A percentile compares a stretch with the other conserved stretches of the same genome.
phyloP scores from a whole-genome alignment of 1,140 invertebrate genomes.

The Telenomus remus region DNA sequence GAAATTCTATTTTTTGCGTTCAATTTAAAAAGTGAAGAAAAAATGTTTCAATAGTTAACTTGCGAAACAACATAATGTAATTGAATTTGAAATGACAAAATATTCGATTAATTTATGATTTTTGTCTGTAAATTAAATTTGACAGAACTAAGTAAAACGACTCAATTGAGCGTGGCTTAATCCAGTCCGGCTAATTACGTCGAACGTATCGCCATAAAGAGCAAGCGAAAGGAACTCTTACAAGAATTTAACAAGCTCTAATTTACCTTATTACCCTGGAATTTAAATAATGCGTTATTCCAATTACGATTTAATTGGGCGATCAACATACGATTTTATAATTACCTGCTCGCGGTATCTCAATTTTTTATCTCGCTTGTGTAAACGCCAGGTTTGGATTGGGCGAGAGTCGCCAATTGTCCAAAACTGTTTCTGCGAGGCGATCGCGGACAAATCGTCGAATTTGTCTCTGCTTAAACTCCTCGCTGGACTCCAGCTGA shows the following conservation, averaged over 20 bases:
- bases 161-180: constrained; percentile 27
- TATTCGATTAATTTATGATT: too few relatives aligned
- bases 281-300: constrained; percentile 49
- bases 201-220: constrained; percentile 7
- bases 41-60: too few relatives aligned
- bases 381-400: background rate
- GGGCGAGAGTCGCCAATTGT: constrained; percentile 11
- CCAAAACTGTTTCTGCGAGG: constrained; percentile 33
- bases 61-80: too few relatives aligned
- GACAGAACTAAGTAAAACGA: constrained; percentile 23
- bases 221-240: constrained; percentile 25
- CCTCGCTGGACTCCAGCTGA: constrained; percentile 35
- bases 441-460: constrained; percentile 47
- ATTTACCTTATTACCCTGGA: constrained; percentile 42
- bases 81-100: too few relatives aligned
- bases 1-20: background rate
- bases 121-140: background rate
- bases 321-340: constrained; percentile 25
- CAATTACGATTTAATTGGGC: constrained; percentile 48
- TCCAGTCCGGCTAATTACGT: constrained; percentile 16
- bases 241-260: constrained; percentile 46
- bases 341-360: constrained; percentile 16
- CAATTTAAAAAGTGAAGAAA: background rate
- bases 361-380: background rate
- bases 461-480: constrained; percentile 53